phyloP scores from a whole-genome alignment of 37 sponge, comb jelly and placozoan species.

The Diacarnus erythraeanus region DNA sequence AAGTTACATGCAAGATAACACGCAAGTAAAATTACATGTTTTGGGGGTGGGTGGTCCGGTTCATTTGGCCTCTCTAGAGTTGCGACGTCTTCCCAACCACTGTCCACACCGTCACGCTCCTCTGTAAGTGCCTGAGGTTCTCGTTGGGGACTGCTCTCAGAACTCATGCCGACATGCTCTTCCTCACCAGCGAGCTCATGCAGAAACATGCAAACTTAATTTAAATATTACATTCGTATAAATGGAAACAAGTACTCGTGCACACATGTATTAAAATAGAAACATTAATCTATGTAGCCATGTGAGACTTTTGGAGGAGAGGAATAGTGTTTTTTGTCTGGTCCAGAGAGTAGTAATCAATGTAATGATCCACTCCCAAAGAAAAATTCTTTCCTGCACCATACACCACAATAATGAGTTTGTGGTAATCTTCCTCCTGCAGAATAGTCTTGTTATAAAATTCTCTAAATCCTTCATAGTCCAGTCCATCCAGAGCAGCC shows the following conservation, averaged over 20 bases:
- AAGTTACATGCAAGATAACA: no score
- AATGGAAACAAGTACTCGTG: not conserved
- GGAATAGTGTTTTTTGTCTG: not conserved
- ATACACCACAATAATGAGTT: constrained; percentile 52
- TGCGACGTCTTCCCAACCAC: constrained; percentile 1
- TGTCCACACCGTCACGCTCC: not conserved
- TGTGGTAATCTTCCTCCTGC: not conserved
- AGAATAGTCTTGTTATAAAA: constrained; percentile 56
- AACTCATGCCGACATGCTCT: not conserved
- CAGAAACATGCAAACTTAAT: not conserved
- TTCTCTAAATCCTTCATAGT: not conserved
- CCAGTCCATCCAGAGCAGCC: constrained; percentile 8
- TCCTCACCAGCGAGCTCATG: not conserved
- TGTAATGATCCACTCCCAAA: not conserved
- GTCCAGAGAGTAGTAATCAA: not conserved
- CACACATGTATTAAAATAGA: not conserved
- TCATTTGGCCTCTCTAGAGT: not conserved
- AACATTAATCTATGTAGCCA: not conserved
- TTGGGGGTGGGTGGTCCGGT: not conserved
- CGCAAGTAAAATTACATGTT: not conserved
- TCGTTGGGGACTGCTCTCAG: not conserved
- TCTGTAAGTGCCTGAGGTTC: not conserved
- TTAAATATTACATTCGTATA: not conserved
- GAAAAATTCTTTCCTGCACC: constrained; percentile 14
- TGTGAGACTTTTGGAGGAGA: no score